phyloP scores from a whole-genome alignment of 2,797 vertebrate species.

The Cercopithecus petaurista region DNA sequence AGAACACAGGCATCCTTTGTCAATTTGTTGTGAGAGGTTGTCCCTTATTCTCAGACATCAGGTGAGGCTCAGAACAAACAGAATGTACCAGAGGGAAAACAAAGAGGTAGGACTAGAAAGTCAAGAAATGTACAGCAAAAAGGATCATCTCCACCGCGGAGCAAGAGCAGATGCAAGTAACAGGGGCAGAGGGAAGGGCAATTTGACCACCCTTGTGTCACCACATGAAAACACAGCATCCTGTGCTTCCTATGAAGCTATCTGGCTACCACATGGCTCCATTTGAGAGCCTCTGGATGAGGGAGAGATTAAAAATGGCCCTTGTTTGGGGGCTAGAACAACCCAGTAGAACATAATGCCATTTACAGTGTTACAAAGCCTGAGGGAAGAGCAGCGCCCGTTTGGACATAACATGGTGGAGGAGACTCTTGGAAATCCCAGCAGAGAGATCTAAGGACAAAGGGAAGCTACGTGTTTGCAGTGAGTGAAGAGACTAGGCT shows the following conservation, averaged over 20 bases:
- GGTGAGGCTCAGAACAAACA: neutral
- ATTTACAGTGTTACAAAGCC: neutral
- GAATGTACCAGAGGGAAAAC: neutral
- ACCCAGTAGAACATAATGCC: neutral
- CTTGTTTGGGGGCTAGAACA: neutral
- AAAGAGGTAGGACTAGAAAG: neutral
- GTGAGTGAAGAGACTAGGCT: neutral
- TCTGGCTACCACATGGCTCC: neutral
- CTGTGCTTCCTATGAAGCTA: neutral
- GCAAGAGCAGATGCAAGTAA: neutral
- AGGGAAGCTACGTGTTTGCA: neutral
- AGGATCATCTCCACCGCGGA: neutral
- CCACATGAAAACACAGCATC: neutral
- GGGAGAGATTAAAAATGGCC: neutral
- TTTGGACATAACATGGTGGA: accelerated
- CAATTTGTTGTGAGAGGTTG: neutral
- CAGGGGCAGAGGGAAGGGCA: neutral
- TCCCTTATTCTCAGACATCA: neutral
- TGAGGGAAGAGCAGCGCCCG: neutral
- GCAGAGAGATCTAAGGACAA: neutral
- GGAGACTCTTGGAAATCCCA: neutral
- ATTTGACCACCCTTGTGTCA: neutral
- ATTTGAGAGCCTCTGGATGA: neutral
- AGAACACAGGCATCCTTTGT: neutral
- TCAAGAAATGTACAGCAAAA: neutral